Conservation (phyloP, 2,797 vertebrate genomes). For the Merluccius polli region DNA sequence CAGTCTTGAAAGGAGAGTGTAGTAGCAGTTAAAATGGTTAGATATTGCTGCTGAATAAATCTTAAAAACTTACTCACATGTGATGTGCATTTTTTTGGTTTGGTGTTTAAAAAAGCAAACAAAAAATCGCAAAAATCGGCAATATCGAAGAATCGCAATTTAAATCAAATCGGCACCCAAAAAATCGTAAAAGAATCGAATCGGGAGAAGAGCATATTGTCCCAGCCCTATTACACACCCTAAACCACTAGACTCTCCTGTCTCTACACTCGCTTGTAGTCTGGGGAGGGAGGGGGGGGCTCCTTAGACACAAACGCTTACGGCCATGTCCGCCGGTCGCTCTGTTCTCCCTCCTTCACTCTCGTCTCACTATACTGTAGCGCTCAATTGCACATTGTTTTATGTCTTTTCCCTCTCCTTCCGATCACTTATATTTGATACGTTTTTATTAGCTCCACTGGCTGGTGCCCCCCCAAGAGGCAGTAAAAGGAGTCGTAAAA, state of each 20-base stretch:
- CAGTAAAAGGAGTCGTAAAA: neutral
- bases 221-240: too few species aligned
- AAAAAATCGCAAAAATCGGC: too few species aligned
- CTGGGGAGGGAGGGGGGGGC: neutral
- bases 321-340: neutral
- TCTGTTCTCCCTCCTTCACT: neutral
- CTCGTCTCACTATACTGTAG: neutral
- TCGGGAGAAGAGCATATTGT: too few species aligned
- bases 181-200: too few species aligned
- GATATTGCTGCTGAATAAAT: too few species aligned
- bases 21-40: too few species aligned
- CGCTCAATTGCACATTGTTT: neutral
- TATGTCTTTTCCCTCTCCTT: neutral
- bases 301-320: neutral
- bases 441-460: conserved; percentile 5
- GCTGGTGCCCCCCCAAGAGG: neutral
- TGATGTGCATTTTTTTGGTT: too few species aligned
- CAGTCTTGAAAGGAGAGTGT: too few species aligned
- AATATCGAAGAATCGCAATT: too few species aligned
- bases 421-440: neutral
- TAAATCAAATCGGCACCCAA: too few species aligned
- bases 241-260: neutral
- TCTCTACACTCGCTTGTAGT: neutral
- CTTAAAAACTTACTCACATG: too few species aligned
- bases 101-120: too few species aligned